Percentiles rank a stretch among this genome's conserved stretches.
phyloP scores from a whole-genome alignment of 2,113 vertebrate species.

The Hystrix brachyura region DNA sequence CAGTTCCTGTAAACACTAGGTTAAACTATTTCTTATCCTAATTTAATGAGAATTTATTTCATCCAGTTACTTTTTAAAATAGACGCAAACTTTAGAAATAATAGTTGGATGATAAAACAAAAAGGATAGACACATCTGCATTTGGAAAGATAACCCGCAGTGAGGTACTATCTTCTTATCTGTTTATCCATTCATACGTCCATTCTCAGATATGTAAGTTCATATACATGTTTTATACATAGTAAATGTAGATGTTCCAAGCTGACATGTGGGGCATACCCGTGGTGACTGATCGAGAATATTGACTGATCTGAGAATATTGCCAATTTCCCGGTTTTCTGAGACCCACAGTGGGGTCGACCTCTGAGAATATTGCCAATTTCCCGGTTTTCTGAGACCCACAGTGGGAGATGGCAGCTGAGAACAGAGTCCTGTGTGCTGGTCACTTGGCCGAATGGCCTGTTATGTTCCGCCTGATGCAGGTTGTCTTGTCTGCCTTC shows the following conservation, averaged over 20 bases:
- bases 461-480: constrained; percentile 10
- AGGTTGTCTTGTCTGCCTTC: constrained; percentile 10
- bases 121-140: not conserved
- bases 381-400: not conserved
- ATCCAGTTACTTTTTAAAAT: constrained; percentile 4
- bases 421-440: not conserved
- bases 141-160: not conserved
- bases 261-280: not conserved
- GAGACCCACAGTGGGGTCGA: not conserved
- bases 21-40: not conserved
- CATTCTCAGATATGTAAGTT: not conserved
- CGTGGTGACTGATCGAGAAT: not conserved
- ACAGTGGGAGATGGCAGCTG: not conserved
- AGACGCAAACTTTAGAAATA: not conserved
- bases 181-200: not conserved
- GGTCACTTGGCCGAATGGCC: not conserved
- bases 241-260: too few relatives aligned
- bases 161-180: not conserved
- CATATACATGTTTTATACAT: too few relatives aligned
- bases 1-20: not conserved
- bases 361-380: not conserved
- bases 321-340: not conserved
- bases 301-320: not conserved
- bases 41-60: constrained; percentile 17
- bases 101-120: not conserved